Percentiles rank a stretch among this genome's conserved stretches.
phyloP scores from a whole-genome alignment of 2,888 invertebrate genomes.

The Blomia tropicalis region DNA sequence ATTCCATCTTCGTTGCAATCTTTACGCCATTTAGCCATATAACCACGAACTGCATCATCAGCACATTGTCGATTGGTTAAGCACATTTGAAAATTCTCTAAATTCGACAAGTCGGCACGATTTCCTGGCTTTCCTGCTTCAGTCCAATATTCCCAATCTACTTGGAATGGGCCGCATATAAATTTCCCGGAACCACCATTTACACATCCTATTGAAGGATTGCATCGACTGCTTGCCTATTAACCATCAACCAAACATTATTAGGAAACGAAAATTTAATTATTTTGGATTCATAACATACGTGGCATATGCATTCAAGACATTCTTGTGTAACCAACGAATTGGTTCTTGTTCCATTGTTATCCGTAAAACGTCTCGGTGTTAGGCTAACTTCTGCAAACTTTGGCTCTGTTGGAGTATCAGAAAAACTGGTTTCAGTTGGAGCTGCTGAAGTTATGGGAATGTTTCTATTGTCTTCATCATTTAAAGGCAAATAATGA shows the following conservation, averaged over 20 bases:
- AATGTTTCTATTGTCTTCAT: neutral
- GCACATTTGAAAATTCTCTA: conserved; percentile 49
- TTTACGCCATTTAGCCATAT: conserved; percentile 44
- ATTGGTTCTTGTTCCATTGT: neutral
- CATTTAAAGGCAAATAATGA: neutral
- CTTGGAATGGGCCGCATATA: conserved; percentile 63
- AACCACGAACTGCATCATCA: conserved; percentile 55
- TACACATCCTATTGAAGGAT: conserved; percentile 43
- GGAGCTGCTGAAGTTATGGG: neutral
- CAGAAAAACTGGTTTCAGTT: neutral
- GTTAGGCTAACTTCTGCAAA: neutral
- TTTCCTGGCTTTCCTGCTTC: conserved; percentile 53
- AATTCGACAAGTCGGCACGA: conserved; percentile 14
- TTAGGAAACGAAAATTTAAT: neutral
- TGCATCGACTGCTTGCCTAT: conserved; percentile 35
- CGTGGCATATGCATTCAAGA: conserved; percentile 26
- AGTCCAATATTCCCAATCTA: conserved; percentile 74
- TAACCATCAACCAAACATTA: no score
- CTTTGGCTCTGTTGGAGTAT: neutral
- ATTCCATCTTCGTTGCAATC: conserved; percentile 29
- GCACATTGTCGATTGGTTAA: conserved; percentile 60
- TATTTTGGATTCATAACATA: neutral
- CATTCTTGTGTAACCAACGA: conserved; percentile 18
- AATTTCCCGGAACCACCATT: conserved; percentile 39
- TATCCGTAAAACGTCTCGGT: neutral